Evolutionary conservation across 2,113 vertebrate species (phyloP).

Genomic region (Microcebus murinus): DNA sequence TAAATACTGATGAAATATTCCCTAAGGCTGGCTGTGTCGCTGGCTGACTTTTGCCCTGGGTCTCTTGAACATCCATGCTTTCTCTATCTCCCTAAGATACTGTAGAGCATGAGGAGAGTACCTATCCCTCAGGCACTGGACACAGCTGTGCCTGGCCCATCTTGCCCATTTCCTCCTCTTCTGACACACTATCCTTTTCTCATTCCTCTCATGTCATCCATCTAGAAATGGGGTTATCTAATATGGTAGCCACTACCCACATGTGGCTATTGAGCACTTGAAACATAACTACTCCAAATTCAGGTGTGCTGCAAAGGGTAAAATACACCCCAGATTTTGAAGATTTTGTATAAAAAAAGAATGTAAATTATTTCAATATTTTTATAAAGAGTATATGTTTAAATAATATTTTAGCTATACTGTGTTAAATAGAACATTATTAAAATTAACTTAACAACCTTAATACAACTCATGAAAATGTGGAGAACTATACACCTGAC

Average conservation of each 20-base stretch:
- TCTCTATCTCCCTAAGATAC: neutral
- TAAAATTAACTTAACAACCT: conserved; percentile 4
- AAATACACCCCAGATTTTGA: neutral
- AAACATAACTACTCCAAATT: neutral
- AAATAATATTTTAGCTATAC: neutral
- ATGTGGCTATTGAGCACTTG: neutral
- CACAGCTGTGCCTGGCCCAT: neutral
- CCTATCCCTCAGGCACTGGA: neutral
- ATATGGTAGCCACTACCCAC: neutral
- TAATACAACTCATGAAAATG: neutral
- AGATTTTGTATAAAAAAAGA: neutral
- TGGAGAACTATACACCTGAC: neutral
- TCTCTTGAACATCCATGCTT: neutral
- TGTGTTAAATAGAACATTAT: neutral
- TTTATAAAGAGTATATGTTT: neutral
- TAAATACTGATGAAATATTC: neutral
- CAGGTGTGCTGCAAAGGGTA: neutral
- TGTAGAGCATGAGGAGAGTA: neutral
- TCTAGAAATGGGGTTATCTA: neutral
- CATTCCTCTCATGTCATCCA: neutral
- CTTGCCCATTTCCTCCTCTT: neutral
- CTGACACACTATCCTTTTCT: neutral
- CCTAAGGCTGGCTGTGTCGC: neutral
- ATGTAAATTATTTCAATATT: neutral
- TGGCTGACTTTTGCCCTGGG: neutral